Percentiles rank a stretch among this genome's conserved stretches.
Evolutionary conservation across 2,113 vertebrate genomes (phyloP).

Genomic region (Spermophilus dauricus): DNA sequence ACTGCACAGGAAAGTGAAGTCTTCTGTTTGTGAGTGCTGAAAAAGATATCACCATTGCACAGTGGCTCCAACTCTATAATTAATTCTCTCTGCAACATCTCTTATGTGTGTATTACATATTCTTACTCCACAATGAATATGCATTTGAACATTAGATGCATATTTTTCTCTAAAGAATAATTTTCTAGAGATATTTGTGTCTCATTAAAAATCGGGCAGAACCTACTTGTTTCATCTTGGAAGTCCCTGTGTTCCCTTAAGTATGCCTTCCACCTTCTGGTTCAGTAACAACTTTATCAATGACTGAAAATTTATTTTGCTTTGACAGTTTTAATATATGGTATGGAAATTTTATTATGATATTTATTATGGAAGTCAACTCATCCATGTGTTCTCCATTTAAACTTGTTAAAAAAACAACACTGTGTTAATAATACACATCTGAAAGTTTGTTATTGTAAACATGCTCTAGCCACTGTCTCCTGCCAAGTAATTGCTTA

Average conservation of each 20-base stretch:
- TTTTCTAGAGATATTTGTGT: constrained; percentile 25
- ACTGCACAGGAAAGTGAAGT: constrained; percentile 38
- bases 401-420: background rate
- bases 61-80: background rate
- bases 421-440: background rate
- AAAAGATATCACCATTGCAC: background rate
- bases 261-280: background rate
- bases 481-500: background rate
- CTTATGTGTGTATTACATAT: background rate
- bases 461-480: background rate
- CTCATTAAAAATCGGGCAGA: background rate
- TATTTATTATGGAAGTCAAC: background rate
- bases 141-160: background rate
- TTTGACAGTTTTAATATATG: constrained; percentile 23
- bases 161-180: background rate
- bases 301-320: background rate
- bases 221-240: background rate
- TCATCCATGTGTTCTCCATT: background rate
- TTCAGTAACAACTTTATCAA: background rate
- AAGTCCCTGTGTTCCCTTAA: background rate
- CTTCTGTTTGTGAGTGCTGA: background rate
- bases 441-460: background rate
- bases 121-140: background rate
- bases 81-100: background rate
- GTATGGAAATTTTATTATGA: constrained; percentile 17